phyloP scores from a whole-genome alignment of 2,888 invertebrate species.

The Lissonota sp. region DNA sequence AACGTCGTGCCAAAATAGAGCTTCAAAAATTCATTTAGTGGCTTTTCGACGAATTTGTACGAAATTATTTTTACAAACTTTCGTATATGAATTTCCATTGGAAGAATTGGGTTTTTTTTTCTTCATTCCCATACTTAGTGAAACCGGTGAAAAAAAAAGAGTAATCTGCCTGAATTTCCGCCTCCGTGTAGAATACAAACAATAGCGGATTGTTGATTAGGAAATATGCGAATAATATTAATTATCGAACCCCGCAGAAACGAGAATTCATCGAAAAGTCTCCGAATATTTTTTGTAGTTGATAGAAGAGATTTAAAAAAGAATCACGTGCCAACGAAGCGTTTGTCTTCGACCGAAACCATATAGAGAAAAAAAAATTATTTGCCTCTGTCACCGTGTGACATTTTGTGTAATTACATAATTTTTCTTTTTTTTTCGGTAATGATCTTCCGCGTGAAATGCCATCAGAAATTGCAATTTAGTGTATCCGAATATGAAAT shows the following conservation, averaged over 20 bases:
- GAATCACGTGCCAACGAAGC: conserved; percentile 54
- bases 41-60: background rate
- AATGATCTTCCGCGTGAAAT: background rate
- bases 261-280: conserved; percentile 24
- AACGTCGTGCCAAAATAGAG: too few species aligned
- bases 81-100: background rate
- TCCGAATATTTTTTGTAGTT: conserved; percentile 59
- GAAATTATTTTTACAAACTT: background rate
- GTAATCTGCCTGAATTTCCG: too few species aligned
- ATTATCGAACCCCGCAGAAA: background rate
- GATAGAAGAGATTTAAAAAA: conserved; percentile 1
- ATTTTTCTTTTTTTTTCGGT: background rate
- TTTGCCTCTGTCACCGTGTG: background rate
- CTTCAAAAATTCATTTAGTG: too few species aligned
- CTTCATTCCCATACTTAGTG: background rate
- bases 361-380: background rate
- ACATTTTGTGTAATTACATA: background rate
- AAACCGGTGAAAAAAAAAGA: background rate
- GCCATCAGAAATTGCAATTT: conserved; percentile 14
- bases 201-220: background rate
- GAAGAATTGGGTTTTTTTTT: background rate
- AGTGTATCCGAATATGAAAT: background rate
- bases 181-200: too few species aligned
- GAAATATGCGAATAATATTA: background rate
- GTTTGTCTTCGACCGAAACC: background rate